Base-by-base conservation (phyloP, 2,113 vertebrate species). In the Myotis brandtii region DNA sequence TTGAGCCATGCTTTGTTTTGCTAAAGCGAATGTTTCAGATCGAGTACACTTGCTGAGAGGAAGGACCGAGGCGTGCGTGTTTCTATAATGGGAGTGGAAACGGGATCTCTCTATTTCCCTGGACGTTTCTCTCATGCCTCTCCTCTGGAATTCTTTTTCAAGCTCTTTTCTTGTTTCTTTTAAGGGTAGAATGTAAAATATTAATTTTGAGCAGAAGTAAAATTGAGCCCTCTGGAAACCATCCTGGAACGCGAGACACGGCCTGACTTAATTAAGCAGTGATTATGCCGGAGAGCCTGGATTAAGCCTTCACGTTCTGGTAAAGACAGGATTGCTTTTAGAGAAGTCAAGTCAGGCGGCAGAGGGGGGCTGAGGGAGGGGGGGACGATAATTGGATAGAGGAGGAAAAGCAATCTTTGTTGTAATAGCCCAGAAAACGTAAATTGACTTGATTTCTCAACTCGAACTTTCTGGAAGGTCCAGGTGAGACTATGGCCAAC, bases 241-340 rank as follows among this genome's bases (percentile, higher is more conserved):
- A 96, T 97, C 98, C 95, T 82, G 27, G 97, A 98, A 98, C 98
- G 95, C 67, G 95, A 98, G 97, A 97, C 97, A 87, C 95, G 6
- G 94, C 98, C 98, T 95, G 96, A 98, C 98, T 98, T 98, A 98
- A 99, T 99, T 98, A 98, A 98, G 98, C 98, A 97, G 96, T 37
- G 96, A 98, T 98, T 98, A 97, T 12, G 91, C 23, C 59, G 20
- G 95, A 95, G 98, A 97, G 97, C 59, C 93, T 91, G 91, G 18
- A 96, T 97, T 97, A 96, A 97, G 96, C 59, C 89, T 96, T 95
- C 76, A 4, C 0, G 0, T 82, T 95, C 0, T 64, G 82, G 96
- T 90, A 88, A 59, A 14, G 30, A 37, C 43, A 0, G 20, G 92
- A 85, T 52, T 79, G 90, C 91, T 93, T 52, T 52, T 79, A 27